These are phyloP conservation scores for Madoqua kirkii DNA, from an alignment of 2,113 vertebrate species.

Conservation along the genomic window DNA sequence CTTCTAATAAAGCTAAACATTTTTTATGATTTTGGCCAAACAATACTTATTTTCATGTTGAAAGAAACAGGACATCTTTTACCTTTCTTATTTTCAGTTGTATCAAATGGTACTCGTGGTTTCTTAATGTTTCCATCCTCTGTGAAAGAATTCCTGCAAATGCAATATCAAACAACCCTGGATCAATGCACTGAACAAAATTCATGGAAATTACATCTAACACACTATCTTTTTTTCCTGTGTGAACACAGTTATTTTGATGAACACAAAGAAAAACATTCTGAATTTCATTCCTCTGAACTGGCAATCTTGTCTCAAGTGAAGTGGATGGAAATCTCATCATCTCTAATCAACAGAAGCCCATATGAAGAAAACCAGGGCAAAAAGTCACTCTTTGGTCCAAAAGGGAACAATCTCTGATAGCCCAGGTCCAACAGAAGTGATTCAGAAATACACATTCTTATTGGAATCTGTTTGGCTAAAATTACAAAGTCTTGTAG, in stretches of 20 bases:
- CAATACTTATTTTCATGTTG: background rate
- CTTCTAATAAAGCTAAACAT: background rate
- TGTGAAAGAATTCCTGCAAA: slow-evolving; percentile 75
- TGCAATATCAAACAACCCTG: slow-evolving; percentile 61
- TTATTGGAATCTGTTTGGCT: background rate
- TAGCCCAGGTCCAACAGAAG: background rate
- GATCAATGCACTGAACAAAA: slow-evolving; percentile 58
- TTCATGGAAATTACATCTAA: background rate
- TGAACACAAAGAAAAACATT: slow-evolving; percentile 34
- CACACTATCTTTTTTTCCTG: background rate
- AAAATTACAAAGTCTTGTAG: background rate
- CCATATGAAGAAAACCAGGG: slow-evolving; percentile 19
- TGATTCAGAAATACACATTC: background rate
- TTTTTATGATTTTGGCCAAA: background rate
- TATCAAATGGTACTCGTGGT: slow-evolving; percentile 43
- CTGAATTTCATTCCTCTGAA: slow-evolving; percentile 19
- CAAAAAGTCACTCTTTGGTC: background rate
- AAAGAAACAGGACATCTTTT: slow-evolving; percentile 31
- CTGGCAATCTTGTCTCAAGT: background rate
- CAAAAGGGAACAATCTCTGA: slow-evolving; percentile 15
- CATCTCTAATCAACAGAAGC: slow-evolving; percentile 23
- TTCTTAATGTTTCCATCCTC: slow-evolving; percentile 55
- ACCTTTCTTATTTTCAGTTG: slow-evolving; percentile 74
- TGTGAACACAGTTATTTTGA: background rate
- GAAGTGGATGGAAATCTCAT: background rate